phyloP scores from a whole-genome alignment of 2,888 invertebrate species.

The Sesamia inferens region DNA sequence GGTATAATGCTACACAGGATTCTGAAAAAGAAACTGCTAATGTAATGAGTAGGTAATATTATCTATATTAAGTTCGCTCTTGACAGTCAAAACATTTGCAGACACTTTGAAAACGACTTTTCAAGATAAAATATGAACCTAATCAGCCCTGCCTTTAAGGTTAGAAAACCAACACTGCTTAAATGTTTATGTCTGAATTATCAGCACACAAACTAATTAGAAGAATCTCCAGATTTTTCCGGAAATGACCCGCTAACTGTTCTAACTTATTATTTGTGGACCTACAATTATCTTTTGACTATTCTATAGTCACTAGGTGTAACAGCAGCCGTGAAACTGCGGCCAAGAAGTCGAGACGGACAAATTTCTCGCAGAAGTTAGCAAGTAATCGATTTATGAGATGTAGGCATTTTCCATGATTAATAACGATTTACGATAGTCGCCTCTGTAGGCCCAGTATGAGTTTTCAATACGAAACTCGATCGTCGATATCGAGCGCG shows the following conservation, averaged over 20 bases:
- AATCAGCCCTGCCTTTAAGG: background rate
- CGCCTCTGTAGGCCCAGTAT: no score
- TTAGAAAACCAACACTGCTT: background rate
- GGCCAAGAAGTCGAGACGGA: no score
- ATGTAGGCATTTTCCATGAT: constrained; percentile 7
- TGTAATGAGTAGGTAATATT: background rate
- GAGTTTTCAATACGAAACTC: no score
- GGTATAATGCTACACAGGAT: background rate
- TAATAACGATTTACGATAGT: constrained; percentile 6
- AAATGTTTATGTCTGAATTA: background rate
- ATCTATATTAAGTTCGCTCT: background rate
- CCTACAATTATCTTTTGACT: background rate
- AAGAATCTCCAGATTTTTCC: background rate
- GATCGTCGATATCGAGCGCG: no score
- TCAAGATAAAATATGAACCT: background rate
- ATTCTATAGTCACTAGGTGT: background rate
- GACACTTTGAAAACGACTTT: background rate
- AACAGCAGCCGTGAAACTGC: no score
- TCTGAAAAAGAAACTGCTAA: background rate
- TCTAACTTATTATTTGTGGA: no score
- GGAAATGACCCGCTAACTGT: no score
- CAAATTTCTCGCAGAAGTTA: constrained; percentile 14
- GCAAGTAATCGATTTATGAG: constrained; percentile 4
- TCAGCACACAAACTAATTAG: background rate
- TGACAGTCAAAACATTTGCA: background rate